Conservation (phyloP, 2,888 invertebrate species). For the Macrophya alboannulata region DNA sequence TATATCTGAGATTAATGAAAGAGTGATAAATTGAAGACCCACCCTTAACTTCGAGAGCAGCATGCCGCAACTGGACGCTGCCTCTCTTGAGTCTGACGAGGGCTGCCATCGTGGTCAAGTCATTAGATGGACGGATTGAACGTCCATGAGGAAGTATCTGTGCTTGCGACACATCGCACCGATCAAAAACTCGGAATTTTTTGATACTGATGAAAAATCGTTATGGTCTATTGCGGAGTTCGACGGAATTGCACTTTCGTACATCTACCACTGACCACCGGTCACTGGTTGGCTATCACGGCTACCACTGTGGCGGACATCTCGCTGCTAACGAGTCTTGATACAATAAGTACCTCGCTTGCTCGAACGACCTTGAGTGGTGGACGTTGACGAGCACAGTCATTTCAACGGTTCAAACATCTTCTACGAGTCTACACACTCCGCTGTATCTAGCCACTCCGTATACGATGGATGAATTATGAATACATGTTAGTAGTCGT, state of each 20-base stretch:
- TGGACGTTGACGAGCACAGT: slow-evolving; percentile 37
- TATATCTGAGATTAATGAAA: neutral
- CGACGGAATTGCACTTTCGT: neutral
- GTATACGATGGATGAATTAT: neutral
- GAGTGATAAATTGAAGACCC: slow-evolving; percentile 61
- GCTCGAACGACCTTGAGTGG: slow-evolving; percentile 46
- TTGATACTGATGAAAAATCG: neutral
- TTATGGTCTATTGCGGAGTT: neutral
- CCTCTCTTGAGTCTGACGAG: slow-evolving; percentile 81
- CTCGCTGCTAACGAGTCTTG: slow-evolving; percentile 78
- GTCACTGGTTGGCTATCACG: slow-evolving; percentile 44
- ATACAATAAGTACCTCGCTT: slow-evolving; percentile 78
- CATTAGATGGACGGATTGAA: slow-evolving; percentile 53
- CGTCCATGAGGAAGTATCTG: slow-evolving; percentile 55
- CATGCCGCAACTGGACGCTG: slow-evolving; percentile 82
- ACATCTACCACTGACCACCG: slow-evolving; percentile 48
- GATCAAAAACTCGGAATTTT: slow-evolving; percentile 47
- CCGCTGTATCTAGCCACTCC: neutral
- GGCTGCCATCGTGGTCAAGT: slow-evolving; percentile 73
- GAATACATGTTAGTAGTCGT: neutral
- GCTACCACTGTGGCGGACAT: slow-evolving; percentile 65
- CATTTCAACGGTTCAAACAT: slow-evolving; percentile 43
- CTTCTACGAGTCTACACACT: slow-evolving; percentile 40
- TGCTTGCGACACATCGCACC: slow-evolving; percentile 60
- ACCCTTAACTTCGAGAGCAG: slow-evolving; percentile 83